Percentiles rank a stretch among this genome's conserved stretches.
These are phyloP conservation scores for Saguinus imperator DNA, from an alignment of 2,113 vertebrate genomes.

Conservation along the genomic window DNA sequence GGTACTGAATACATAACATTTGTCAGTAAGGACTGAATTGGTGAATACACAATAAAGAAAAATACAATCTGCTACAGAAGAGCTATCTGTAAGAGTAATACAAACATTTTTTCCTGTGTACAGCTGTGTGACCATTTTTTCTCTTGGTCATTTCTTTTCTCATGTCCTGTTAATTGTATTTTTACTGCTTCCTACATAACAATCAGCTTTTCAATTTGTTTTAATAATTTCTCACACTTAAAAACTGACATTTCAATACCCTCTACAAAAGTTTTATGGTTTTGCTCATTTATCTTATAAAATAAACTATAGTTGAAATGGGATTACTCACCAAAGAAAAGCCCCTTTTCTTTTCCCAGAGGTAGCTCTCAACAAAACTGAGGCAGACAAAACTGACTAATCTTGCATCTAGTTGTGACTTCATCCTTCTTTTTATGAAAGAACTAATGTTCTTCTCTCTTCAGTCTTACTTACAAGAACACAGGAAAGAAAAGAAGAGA, in stretches of 20 bases:
- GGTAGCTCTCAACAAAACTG: slow-evolving; percentile 76
- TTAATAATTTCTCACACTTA: slow-evolving; percentile 52
- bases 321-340: slow-evolving; percentile 74
- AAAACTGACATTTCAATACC: not conserved
- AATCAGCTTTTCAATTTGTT: slow-evolving; percentile 44
- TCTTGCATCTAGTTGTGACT: slow-evolving; percentile 62
- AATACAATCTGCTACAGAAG: not conserved
- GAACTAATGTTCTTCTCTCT: slow-evolving; percentile 74
- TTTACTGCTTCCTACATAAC: not conserved
- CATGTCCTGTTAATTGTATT: not conserved
- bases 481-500: slow-evolving; percentile 70
- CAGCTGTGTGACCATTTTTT: not conserved
- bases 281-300: slow-evolving; percentile 47
- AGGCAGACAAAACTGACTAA: slow-evolving; percentile 75
- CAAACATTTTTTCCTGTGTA: not conserved
- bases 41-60: slow-evolving; percentile 27
- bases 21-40: not conserved
- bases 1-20: not conserved
- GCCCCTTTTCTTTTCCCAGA: slow-evolving; percentile 74
- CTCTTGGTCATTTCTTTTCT: slow-evolving; percentile 13
- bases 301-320: slow-evolving; percentile 57
- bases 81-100: not conserved
- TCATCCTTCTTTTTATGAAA: slow-evolving; percentile 71
- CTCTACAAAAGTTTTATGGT: slow-evolving; percentile 21
- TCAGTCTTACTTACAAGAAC: slow-evolving; percentile 77